These are phyloP conservation scores for Pseudomyrmex sp. DNA, from an alignment of 1,140 invertebrate species.

Conservation along the genomic window DNA sequence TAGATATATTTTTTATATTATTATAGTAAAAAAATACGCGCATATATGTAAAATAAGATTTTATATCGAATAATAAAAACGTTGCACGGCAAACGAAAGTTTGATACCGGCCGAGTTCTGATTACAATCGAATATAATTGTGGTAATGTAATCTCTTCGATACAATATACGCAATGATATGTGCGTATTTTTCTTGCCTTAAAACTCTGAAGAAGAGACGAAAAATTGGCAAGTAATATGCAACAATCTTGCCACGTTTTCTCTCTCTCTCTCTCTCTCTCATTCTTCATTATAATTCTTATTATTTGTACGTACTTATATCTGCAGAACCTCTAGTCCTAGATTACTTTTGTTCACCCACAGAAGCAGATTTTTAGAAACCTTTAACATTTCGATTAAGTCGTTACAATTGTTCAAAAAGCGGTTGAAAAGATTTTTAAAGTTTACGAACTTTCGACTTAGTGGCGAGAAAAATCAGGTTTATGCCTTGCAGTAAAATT, in stretches of 20 bases:
- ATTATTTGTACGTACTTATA: constrained; percentile 61
- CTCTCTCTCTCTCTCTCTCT: constrained; percentile 7
- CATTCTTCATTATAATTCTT: constrained; percentile 24
- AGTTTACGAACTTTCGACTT: constrained; percentile 16
- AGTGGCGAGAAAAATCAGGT: background rate
- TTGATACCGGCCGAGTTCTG: background rate
- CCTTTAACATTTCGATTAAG: constrained; percentile 59
- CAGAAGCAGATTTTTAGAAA: constrained; percentile 57
- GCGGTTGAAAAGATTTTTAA: constrained; percentile 9
- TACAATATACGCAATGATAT: background rate
- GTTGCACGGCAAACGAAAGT: background rate
- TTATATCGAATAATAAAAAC: constrained; percentile 22
- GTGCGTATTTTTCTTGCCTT: constrained; percentile 6
- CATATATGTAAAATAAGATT: background rate
- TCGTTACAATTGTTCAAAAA: constrained; percentile 18
- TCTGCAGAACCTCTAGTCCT: constrained; percentile 75
- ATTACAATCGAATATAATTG: background rate
- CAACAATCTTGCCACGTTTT: constrained; percentile 70
- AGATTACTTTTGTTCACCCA: constrained; percentile 68
- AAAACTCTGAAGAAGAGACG: constrained; percentile 3
- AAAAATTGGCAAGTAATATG: constrained; percentile 61
- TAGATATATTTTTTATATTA: no score
- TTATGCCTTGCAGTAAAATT: background rate
- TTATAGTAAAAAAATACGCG: no score
- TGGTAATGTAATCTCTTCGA: background rate